phyloP scores from a whole-genome alignment of 2,113 vertebrate species.

The Salminus brasiliensis region DNA sequence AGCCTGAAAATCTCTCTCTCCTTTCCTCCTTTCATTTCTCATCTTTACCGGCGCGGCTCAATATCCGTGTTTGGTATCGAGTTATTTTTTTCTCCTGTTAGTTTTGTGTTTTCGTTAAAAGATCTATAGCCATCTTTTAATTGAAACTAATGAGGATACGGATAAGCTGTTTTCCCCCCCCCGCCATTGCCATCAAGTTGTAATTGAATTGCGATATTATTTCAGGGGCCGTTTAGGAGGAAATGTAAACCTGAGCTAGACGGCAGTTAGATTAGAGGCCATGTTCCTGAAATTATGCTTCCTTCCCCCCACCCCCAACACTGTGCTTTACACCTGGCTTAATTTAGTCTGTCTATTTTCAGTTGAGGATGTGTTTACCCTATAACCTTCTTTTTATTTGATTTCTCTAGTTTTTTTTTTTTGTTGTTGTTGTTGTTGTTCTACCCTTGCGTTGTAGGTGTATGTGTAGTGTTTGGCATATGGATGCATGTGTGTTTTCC shows the following conservation, averaged over 20 bases:
- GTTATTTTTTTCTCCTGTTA: background rate
- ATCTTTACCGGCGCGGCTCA: conserved; percentile 15
- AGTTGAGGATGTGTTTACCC: background rate
- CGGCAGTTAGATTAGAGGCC: background rate
- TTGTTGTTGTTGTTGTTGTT: no score
- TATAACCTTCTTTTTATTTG: background rate
- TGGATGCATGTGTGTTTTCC: no score
- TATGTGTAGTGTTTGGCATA: no score
- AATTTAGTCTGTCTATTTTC: background rate
- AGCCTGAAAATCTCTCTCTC: conserved; percentile 17
- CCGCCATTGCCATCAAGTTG: conserved; percentile 28
- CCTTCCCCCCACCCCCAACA: background rate
- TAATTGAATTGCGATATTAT: conserved; percentile 51
- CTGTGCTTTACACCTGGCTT: background rate
- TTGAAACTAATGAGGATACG: conserved; percentile 51
- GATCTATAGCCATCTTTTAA: conserved; percentile 42
- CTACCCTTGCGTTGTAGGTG: no score
- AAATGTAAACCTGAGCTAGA: conserved; percentile 31
- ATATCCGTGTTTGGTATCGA: background rate
- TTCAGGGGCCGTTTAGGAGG: conserved; percentile 34
- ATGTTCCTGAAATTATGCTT: background rate
- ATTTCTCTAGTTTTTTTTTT: background rate
- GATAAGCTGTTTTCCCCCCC: conserved; percentile 7
- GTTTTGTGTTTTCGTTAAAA: conserved; percentile 24
- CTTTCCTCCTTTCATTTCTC: conserved; percentile 37